Percentiles rank a stretch among this genome's conserved stretches.
phyloP scores from a whole-genome alignment of 2,113 vertebrate species.

The Trochalopteron elliotii region DNA sequence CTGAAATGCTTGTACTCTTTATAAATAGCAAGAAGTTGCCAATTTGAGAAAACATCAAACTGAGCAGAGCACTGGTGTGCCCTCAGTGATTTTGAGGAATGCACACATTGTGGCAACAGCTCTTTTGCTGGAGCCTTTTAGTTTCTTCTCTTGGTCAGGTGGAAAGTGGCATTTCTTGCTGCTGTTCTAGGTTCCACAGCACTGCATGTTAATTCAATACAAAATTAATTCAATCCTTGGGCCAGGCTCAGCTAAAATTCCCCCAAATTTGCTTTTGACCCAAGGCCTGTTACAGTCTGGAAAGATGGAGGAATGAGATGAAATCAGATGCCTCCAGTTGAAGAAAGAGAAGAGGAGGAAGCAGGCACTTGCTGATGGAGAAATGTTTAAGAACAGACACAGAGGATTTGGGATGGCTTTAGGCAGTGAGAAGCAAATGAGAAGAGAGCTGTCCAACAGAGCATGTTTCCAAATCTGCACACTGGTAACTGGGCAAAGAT shows the following conservation, averaged over 20 bases:
- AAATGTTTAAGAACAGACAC: not conserved
- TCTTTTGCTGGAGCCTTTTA: not conserved
- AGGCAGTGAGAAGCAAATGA: not conserved
- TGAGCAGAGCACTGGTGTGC: not conserved
- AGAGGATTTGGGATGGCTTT: not conserved
- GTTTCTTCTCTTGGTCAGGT: not conserved
- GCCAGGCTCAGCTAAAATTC: not conserved
- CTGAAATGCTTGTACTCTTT: not conserved
- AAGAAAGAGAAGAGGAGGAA: not conserved
- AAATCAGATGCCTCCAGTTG: not conserved
- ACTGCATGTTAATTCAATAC: not conserved
- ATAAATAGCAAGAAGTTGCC: not conserved
- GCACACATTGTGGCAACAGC: not conserved
- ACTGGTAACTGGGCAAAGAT: not conserved
- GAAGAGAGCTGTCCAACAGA: not conserved
- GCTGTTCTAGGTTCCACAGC: not conserved
- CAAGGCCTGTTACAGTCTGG: not conserved
- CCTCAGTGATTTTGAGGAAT: not conserved
- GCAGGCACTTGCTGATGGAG: not conserved
- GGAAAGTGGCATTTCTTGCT: not conserved
- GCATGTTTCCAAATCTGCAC: not conserved
- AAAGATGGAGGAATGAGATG: not conserved
- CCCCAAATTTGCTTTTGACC: not conserved
- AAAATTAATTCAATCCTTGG: not conserved
- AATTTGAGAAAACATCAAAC: not conserved